Evolutionary conservation across 2,113 vertebrate species (phyloP), one percentile per base, ranked within the genome.

Genomic region (Neodontobutis hainanensis): DNA sequence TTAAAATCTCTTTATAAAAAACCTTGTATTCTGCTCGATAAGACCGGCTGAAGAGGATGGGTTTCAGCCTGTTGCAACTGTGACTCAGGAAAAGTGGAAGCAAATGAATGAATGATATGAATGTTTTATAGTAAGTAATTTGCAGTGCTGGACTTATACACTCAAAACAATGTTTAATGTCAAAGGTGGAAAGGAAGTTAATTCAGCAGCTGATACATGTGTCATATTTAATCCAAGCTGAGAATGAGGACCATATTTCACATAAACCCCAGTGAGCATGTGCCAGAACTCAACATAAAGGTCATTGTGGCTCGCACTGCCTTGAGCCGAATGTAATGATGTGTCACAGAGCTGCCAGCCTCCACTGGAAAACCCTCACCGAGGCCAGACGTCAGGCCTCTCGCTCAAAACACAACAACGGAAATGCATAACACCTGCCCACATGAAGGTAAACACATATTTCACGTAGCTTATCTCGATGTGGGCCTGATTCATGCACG

Each of bases 291-390:
- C 56, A 7, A 61, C 60, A 46, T 36, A 89, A 88, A 90, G 87
- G 85, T 90, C 84, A 86, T 53, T 50, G 75, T 63, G 61, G 71
- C 81, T 68, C 42, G 43, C 78, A 63, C 52, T 42, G 84, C 82
- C 84, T 57, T 69, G 57, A 82, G 83, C 85, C 67, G 81, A 47
- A 76, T 78, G 82, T 82, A 87, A 89, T 81, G 61, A 83, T 78
- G 88, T 85, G 85, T 88, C 84, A 87, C 73, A n/a, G 72, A 74
- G 73, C 65, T 85, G 87, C 88, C 87, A 86, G 65, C 61, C 48
- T 70, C 59, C 53, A 38, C 50, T 59, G 64, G 58, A 83, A 80
- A 83, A 80, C 34, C 60, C 73, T 77, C 65, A 57, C 49, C 40
- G 36, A 34, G 71, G 56, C 58, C 38, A 60, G 49, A 56, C 71